Percentiles rank a stretch among this genome's conserved stretches.
Evolutionary conservation across 2,797 vertebrate genomes (phyloP).

Genomic region (Tragopan temminckii): DNA sequence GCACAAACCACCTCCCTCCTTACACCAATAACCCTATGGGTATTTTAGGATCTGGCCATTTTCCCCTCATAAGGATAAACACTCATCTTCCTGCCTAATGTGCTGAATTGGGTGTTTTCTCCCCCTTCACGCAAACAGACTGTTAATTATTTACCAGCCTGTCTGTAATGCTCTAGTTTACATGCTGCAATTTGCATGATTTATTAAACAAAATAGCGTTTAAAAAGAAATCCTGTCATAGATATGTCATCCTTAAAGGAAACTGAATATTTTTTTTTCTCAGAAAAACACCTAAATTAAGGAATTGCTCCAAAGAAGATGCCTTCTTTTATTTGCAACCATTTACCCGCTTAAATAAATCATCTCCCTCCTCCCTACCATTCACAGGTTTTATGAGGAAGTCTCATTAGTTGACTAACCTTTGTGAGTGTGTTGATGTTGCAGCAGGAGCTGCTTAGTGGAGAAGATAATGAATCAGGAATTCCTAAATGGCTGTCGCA

Average conservation of each 20-base stretch:
- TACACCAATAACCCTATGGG: not conserved
- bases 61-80: not conserved
- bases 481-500: not conserved
- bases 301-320: not conserved
- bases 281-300: not conserved
- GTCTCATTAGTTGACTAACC: not conserved
- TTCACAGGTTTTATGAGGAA: not conserved
- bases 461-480: not conserved
- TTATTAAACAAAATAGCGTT: slow-evolving; percentile 67
- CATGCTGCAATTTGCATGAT: slow-evolving; percentile 61
- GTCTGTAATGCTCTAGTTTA: slow-evolving; percentile 64
- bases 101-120: slow-evolving; percentile 37
- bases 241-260: slow-evolving; percentile 39
- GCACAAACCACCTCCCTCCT: not conserved
- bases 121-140: slow-evolving; percentile 13
- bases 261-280: not conserved
- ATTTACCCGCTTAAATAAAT: not conserved
- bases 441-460: not conserved
- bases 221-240: slow-evolving; percentile 15
- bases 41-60: not conserved
- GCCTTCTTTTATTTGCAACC: not conserved
- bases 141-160: slow-evolving; percentile 72
- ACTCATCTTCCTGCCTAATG: not conserved
- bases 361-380: not conserved
- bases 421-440: not conserved